A percentile compares a stretch with the other conserved stretches of the same genome.
Evolutionary conservation across 2,888 invertebrate species (phyloP).

Genomic region (Polydrusus pterygomalis): DNA sequence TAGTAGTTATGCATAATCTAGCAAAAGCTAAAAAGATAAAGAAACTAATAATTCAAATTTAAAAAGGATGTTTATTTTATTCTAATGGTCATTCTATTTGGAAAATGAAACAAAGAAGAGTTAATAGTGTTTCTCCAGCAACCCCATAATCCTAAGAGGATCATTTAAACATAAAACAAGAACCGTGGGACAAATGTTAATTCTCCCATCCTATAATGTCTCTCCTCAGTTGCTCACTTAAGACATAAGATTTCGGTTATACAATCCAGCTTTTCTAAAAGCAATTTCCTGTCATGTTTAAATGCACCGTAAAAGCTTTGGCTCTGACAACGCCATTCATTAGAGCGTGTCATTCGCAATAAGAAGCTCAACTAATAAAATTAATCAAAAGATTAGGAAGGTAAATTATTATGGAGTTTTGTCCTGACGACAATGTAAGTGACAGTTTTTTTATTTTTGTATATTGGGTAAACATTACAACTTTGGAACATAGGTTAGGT

Average conservation of each 20-base stretch:
- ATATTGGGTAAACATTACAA: too few relatives aligned
- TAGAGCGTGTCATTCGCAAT: slow-evolving; percentile 37
- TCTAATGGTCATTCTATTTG: too few relatives aligned
- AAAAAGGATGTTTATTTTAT: too few relatives aligned
- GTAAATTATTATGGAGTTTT: not conserved
- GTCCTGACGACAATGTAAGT: not conserved
- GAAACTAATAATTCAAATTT: too few relatives aligned
- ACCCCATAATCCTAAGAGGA: slow-evolving; percentile 6
- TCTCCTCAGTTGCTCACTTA: slow-evolving; percentile 29
- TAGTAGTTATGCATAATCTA: too few relatives aligned
- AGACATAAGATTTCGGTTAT: slow-evolving; percentile 48
- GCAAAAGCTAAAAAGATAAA: too few relatives aligned
- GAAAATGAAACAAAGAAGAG: not conserved
- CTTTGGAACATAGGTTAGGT: too few relatives aligned
- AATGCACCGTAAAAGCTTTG: slow-evolving; percentile 48
- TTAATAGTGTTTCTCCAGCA: not conserved
- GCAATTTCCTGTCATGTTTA: slow-evolving; percentile 51
- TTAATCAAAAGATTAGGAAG: slow-evolving; percentile 27
- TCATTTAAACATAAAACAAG: slow-evolving; percentile 13
- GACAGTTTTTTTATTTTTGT: too few relatives aligned
- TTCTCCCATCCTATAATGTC: slow-evolving; percentile 20
- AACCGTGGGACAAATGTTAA: slow-evolving; percentile 23
- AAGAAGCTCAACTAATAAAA: slow-evolving; percentile 43
- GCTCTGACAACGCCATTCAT: slow-evolving; percentile 34
- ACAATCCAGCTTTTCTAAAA: slow-evolving; percentile 46